Evolutionary conservation across 1,140 invertebrate genomes (phyloP).

Genomic region (Philopotamus ludificatus): DNA sequence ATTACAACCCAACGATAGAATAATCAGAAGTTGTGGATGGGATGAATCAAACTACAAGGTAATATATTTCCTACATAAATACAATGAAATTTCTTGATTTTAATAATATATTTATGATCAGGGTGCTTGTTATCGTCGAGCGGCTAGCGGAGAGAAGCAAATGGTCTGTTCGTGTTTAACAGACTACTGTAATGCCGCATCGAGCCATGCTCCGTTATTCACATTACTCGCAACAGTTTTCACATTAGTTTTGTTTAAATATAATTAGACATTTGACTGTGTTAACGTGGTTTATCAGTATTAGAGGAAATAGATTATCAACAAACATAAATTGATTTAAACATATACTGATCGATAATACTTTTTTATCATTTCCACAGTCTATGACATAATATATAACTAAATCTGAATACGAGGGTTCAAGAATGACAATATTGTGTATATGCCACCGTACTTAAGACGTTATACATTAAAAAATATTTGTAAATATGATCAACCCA

Average conservation of each 20-base stretch:
- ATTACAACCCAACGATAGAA: conserved; percentile 72
- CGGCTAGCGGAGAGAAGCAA: conserved; percentile 82
- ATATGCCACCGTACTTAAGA: too few species aligned
- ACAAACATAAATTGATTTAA: too few species aligned
- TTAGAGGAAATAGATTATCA: too few species aligned
- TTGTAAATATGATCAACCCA: too few species aligned
- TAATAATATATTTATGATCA: conserved; percentile 34
- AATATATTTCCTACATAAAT: not conserved
- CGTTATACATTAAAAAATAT: too few species aligned
- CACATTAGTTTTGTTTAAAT: not conserved
- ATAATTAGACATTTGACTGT: not conserved
- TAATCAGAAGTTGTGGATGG: conserved; percentile 80
- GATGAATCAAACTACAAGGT: conserved; percentile 69
- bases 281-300: too few species aligned
- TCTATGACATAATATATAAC: too few species aligned
- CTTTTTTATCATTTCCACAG: too few species aligned
- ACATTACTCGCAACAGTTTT: conserved; percentile 7
- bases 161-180: conserved; percentile 79
- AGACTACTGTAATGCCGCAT: conserved; percentile 73
- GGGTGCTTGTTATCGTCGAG: conserved; percentile 77
- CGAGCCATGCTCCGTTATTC: conserved; percentile 31
- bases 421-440: too few species aligned
- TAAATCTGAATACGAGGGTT: too few species aligned
- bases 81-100: not conserved
- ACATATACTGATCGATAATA: too few species aligned